Conservation (phyloP, 2,888 invertebrate species). For the Druceiella hillmani region DNA sequence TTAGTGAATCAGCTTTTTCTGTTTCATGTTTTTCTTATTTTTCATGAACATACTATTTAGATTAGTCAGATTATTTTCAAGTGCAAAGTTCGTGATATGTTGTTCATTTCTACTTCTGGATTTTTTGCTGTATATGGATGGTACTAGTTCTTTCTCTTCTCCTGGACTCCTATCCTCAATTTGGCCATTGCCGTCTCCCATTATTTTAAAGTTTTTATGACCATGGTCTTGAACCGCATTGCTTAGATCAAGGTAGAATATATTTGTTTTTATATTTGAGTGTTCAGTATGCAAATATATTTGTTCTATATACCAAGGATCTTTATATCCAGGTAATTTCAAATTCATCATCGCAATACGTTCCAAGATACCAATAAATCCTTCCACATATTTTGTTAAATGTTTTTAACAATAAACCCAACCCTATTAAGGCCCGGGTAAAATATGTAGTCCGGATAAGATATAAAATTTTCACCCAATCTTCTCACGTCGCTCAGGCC, state of each 20-base stretch:
- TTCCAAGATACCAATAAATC: conserved; percentile 24
- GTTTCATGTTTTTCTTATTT: conserved; percentile 17
- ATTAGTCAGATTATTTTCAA: conserved; percentile 15
- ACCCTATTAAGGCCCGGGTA: conserved; percentile 23
- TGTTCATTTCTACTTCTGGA: conserved; percentile 23
- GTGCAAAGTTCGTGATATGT: conserved; percentile 15
- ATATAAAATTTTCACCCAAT: too few relatives aligned
- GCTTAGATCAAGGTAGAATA: conserved; percentile 23
- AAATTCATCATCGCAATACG: conserved; percentile 23
- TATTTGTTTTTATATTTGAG: conserved; percentile 14
- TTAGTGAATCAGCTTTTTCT: conserved; percentile 8
- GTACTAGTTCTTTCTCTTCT: conserved; percentile 19
- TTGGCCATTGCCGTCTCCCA: conserved; percentile 20
- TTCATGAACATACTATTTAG: conserved; percentile 19
- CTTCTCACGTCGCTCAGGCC: too few relatives aligned
- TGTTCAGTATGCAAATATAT: conserved; percentile 25
- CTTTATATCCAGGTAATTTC: conserved; percentile 22
- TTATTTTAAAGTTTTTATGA: conserved; percentile 23
- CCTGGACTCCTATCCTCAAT: conserved; percentile 18
- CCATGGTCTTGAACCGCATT: conserved; percentile 17
- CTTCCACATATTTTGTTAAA: conserved; percentile 15
- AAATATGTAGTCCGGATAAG: conserved; percentile 14
- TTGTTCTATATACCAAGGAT: conserved; percentile 24
- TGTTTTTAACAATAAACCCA: conserved; percentile 24
- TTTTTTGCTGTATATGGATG: conserved; percentile 16